Evolutionary conservation across 2,888 invertebrate species (phyloP).

Genomic region (Acanthopleura granulata): DNA sequence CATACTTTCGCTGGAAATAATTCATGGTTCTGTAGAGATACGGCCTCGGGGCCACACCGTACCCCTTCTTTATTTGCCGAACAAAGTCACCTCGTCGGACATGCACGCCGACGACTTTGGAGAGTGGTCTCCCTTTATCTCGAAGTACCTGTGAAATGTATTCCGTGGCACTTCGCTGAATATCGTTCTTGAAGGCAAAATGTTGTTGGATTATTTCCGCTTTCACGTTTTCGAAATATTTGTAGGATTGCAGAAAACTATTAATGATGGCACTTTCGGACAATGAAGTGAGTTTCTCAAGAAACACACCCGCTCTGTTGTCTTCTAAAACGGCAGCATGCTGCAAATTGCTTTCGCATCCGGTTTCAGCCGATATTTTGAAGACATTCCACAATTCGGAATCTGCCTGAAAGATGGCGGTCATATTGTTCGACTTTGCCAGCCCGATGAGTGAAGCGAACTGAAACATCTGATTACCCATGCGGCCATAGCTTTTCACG

Average conservation of each 20-base stretch:
- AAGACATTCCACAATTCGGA: conserved; percentile 41
- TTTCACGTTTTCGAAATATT: conserved; percentile 47
- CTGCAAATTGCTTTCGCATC: background rate
- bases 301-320: background rate
- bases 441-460: conserved; percentile 52
- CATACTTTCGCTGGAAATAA: conserved; percentile 48
- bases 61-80: conserved; percentile 61
- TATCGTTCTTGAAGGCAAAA: conserved; percentile 43
- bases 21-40: conserved; percentile 63
- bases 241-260: conserved; percentile 56
- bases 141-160: conserved; percentile 34
- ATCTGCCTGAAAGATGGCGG: conserved; percentile 41
- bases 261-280: background rate
- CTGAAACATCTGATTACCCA: conserved; percentile 58
- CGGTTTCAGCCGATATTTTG: conserved; percentile 26
- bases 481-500: conserved; percentile 33
- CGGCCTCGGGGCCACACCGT: conserved; percentile 59
- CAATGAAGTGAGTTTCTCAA: background rate
- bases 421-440: conserved; percentile 48
- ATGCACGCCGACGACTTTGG: conserved; percentile 60
- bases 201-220: conserved; percentile 42
- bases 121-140: conserved; percentile 33
- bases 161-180: conserved; percentile 32
- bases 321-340: background rate
- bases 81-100: conserved; percentile 68